Base-by-base conservation (phyloP, 2,888 invertebrate species). In the Drosophila quasianomalipes region DNA sequence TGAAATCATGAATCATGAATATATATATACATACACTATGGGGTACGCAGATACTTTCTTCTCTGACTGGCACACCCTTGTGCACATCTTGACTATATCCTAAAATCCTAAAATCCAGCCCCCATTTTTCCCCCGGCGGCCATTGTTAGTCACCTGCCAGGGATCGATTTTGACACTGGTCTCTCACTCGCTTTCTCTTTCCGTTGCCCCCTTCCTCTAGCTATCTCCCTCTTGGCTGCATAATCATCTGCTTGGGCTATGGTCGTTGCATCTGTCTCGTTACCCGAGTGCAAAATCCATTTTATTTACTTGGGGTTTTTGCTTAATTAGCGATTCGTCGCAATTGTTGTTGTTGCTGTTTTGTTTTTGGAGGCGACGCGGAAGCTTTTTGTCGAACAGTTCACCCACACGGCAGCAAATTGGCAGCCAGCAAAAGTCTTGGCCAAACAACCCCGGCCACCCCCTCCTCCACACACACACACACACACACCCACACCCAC, bases 261-360 rank as follows among this genome's bases (percentile, higher is more conserved):
- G 22, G n/a, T 54, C 39, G 37, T 30, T 57, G 49, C 69, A 69
- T 35, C 54, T 52, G 53, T 74, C 66, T 51, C 51, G 69, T 58
- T 61, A 35, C 10, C 6, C 67, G 62, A 80, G 85, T 74, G 72
- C 83, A 85, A 83, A 88, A 85, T 85, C 70, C 78, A 88, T 73
- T 88, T 85, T 78, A 88, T 85, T 83, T 85, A 88, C 83, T 87
- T 68, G 70, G 30, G 66, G 69, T 60, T 74, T 73, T 74, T 83
- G 89, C 85, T 88, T 85, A 83, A 85, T 85, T 85, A 85, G 86
- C 81, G 78, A 61, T 66, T 76, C 77, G 66, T 72, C 82, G 71
- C 70, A 62, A 51, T 62, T 51, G 41, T 72, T 55, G 26, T 60
- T 67, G 49, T 52, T 66, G 58, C 19, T 30, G 28, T 44, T 44